phyloP scores from a whole-genome alignment of 92 coral and sea anemone genomes.

The Zoanthus solanderi region DNA sequence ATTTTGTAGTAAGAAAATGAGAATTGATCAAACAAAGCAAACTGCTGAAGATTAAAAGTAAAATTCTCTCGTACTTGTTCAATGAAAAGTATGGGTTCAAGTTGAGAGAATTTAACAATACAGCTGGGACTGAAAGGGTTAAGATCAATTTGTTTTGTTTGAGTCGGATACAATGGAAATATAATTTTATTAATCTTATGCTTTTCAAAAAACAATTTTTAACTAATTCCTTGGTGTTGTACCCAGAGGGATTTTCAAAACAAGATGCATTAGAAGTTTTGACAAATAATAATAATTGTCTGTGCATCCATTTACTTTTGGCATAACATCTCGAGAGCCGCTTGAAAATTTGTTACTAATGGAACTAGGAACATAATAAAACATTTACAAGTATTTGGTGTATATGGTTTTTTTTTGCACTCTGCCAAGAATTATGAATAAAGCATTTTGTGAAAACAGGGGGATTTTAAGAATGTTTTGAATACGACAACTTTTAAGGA shows the following conservation, averaged over 20 bases:
- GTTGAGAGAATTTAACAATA: not conserved
- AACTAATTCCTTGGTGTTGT: not conserved
- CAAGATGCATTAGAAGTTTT: not conserved
- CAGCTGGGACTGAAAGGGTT: not conserved
- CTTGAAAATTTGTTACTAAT: constrained; percentile 8
- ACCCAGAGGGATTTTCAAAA: not conserved
- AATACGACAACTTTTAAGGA: no score
- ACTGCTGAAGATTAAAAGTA: no score
- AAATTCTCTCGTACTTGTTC: no score
- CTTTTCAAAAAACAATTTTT: not conserved
- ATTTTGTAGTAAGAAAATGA: not conserved
- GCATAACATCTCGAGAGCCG: not conserved
- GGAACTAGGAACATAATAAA: not conserved
- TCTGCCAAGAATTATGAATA: no score
- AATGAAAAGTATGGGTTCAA: no score
- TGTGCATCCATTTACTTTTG: not conserved
- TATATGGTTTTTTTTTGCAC: not conserved
- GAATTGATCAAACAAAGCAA: not conserved
- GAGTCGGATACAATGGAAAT: no score
- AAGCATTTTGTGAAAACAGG: no score
- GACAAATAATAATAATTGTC: not conserved
- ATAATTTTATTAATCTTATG: no score
- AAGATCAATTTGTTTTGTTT: not conserved
- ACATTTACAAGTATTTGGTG: not conserved
- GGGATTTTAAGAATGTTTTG: no score